These are phyloP conservation scores for Apocrypta bakeri DNA, from an alignment of 1,140 invertebrate genomes.

Conservation along the genomic window DNA sequence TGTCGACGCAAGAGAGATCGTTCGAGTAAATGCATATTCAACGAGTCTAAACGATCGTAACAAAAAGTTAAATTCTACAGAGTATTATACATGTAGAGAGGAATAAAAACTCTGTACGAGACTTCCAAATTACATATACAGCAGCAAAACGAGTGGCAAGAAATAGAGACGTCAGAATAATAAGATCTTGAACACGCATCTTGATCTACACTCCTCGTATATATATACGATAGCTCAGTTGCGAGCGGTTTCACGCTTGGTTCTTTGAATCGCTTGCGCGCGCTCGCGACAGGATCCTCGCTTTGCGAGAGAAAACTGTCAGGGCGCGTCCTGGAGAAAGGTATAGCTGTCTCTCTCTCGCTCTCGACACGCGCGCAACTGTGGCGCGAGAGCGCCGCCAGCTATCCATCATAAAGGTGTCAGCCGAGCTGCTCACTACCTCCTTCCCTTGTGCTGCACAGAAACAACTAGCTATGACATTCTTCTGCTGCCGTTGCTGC, in stretches of 20 bases:
- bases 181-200: slow-evolving; percentile 4
- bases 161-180: slow-evolving; percentile 42
- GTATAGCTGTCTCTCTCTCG: background rate
- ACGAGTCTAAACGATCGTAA: background rate
- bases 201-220: slow-evolving; percentile 28
- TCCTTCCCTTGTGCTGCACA: slow-evolving; percentile 62
- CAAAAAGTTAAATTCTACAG: too few species aligned
- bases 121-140: slow-evolving; percentile 26
- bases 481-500: slow-evolving; percentile 60
- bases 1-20: background rate
- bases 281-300: background rate
- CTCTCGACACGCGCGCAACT: slow-evolving; percentile 59
- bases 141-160: background rate
- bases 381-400: slow-evolving; percentile 60
- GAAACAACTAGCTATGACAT: slow-evolving; percentile 74
- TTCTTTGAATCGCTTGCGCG: background rate
- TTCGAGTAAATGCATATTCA: background rate
- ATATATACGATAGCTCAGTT: background rate
- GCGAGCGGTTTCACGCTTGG: background rate
- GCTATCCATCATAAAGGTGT: slow-evolving; percentile 72
- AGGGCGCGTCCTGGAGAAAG: slow-evolving; percentile 8
- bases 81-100: too few species aligned
- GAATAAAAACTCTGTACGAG: background rate
- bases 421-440: slow-evolving; percentile 52
- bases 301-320: slow-evolving; percentile 46